Conservation (phyloP, 2,888 invertebrate species). For the Nycteola revayana region DNA sequence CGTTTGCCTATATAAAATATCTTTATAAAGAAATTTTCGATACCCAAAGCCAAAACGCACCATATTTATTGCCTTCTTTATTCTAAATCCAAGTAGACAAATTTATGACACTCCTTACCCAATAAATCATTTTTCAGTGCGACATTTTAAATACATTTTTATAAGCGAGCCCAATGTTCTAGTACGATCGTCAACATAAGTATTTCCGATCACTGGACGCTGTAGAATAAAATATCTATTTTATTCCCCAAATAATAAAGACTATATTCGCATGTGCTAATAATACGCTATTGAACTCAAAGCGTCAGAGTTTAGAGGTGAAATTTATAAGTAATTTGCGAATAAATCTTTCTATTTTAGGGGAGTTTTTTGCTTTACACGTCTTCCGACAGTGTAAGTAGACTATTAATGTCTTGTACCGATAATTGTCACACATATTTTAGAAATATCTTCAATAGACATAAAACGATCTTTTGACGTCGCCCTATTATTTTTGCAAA, state of each 20-base stretch:
- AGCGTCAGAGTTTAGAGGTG: conserved; percentile 45
- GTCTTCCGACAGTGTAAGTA: conserved; percentile 65
- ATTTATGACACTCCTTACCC: conserved; percentile 72
- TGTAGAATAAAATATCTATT: conserved; percentile 24
- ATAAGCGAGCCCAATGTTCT: conserved; percentile 73
- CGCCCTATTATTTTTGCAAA: conserved; percentile 47
- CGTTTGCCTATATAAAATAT: too few species aligned
- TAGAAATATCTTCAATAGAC: conserved; percentile 61
- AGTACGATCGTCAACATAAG: conserved; percentile 32
- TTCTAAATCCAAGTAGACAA: conserved; percentile 74
- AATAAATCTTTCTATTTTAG: conserved; percentile 74
- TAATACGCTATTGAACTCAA: conserved; percentile 19
- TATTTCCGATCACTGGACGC: conserved; percentile 23
- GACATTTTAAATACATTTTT: conserved; percentile 82
- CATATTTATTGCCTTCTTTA: conserved; percentile 66
- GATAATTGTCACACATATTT: conserved; percentile 83
- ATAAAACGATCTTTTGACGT: conserved; percentile 39
- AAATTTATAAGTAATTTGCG: conserved; percentile 81
- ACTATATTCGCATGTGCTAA: conserved; percentile 11
- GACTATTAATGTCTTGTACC: conserved; percentile 79
- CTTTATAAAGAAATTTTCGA: conserved; percentile 8
- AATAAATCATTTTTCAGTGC: conserved; percentile 74
- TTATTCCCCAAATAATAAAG: conserved; percentile 8
- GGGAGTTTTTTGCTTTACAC: conserved; percentile 63
- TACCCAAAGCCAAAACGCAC: conserved; percentile 16